A percentile compares a stretch with the other conserved stretches of the same genome.
phyloP scores from a whole-genome alignment of 2,113 vertebrate species.

The Pluvialis apricaria region DNA sequence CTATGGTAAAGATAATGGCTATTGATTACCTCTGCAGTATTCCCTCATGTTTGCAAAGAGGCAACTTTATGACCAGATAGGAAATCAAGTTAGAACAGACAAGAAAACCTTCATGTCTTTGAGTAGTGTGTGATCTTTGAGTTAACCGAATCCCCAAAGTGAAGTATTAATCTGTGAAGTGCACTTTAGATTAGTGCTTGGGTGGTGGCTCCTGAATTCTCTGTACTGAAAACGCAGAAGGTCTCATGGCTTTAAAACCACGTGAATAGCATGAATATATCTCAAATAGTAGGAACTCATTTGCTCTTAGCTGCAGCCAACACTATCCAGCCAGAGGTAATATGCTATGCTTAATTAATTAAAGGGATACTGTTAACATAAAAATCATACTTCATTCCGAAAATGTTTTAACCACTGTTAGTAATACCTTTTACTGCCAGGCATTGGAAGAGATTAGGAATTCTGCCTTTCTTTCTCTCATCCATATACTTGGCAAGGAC shows the following conservation, averaged over 20 bases:
- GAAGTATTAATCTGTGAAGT: neutral
- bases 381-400: neutral
- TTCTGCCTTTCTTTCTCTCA: neutral
- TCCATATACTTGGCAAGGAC: neutral
- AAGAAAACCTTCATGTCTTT: neutral
- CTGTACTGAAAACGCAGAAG: neutral
- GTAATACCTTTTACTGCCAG: neutral
- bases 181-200: neutral
- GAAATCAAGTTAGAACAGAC: neutral
- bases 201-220: neutral
- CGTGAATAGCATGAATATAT: neutral
- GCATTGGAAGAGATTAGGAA: neutral
- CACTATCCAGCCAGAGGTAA: neutral
- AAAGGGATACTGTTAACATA: neutral
- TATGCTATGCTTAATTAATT: slow-evolving; percentile 2
- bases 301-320: neutral
- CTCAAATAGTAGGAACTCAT: neutral
- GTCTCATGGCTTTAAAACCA: neutral
- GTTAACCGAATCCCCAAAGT: neutral
- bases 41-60: neutral
- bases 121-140: neutral
- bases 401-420: neutral
- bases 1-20: neutral
- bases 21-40: neutral
- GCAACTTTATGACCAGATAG: neutral